Evolutionary conservation across 2,888 invertebrate species (phyloP), one percentile per base, ranked within the genome.

Genomic region (Cataglyphis rosenhaueri): DNA sequence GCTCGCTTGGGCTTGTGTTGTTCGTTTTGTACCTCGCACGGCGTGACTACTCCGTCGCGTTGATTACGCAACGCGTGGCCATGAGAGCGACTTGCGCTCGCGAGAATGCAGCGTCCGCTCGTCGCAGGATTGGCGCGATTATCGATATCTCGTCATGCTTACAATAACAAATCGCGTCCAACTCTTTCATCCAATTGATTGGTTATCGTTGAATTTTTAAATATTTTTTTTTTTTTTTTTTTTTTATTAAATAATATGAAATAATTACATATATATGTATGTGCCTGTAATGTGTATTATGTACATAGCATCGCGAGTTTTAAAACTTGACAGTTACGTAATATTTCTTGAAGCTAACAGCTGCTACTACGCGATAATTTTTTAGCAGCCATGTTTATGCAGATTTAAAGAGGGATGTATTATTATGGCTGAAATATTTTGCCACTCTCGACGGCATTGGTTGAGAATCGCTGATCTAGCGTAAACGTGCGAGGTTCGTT

Each of bases 11-110:
- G 32, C 32, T 74, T 52, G 62, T 89, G 90, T 92, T 91, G 89
- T 90, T 92, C 91, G 90, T 92, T 92, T 92, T 91, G 90, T 92
- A 89, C 88, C 90, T 89, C 89, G 78, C 89, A 59, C 78, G 86
- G 87, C 88, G 87, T 91, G 90, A 41, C 48, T 48, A 90, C 91
- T 91, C 86, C 88, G 90, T 89, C 88, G 91, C 87, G 91, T 88
- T 91, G 92, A 93, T 94, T 94, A 94, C 94, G 94, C 93, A 94
- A 94, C 92, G 92, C 92, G 92, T 93, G 94, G 93, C 94, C 94
- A 93, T 94, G 94, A 94, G 94, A 92, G 92, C 90, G 91, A 84
- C 87, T 86, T 73, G 85, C 84, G 85, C 84, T 81, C 85, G 84
- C 76, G 65, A 65, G 70, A 68, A 57, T 78, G 83, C 57, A 64